Conservation (phyloP, 2,113 vertebrate genomes). For the Cyanistes caeruleus region DNA sequence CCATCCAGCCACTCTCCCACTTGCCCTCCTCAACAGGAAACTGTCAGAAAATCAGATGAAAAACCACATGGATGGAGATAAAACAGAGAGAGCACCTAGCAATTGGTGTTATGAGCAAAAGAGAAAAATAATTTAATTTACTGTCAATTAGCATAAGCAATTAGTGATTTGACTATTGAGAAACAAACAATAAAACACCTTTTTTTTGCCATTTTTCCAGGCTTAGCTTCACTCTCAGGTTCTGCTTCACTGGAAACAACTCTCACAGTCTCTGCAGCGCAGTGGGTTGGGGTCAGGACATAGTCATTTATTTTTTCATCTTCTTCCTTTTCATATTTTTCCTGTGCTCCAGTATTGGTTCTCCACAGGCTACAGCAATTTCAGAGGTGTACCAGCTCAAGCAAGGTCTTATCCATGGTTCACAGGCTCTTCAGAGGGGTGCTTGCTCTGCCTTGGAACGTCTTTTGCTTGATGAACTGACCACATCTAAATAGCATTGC, state of each 20-base stretch:
- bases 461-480: not conserved
- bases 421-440: not conserved
- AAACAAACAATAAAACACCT: not conserved
- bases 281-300: not conserved
- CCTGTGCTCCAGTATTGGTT: not conserved
- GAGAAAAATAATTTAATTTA: not conserved
- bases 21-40: not conserved
- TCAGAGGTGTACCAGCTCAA: not conserved
- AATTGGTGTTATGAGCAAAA: not conserved
- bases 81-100: not conserved
- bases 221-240: not conserved
- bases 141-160: not conserved
- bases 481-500: not conserved
- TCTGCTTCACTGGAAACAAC: not conserved
- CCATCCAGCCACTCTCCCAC: not conserved
- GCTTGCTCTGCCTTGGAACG: not conserved
- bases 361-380: not conserved
- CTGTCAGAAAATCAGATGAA: not conserved
- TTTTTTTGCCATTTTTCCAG: not conserved
- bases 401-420: not conserved
- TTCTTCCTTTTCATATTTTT: not conserved
- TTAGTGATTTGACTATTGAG: not conserved
- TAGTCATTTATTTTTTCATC: fast-evolving
- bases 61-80: fast-evolving
- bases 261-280: not conserved